These are phyloP conservation scores for Heliconius aoede DNA, from an alignment of 2,888 invertebrate species.

Conservation along the genomic window DNA sequence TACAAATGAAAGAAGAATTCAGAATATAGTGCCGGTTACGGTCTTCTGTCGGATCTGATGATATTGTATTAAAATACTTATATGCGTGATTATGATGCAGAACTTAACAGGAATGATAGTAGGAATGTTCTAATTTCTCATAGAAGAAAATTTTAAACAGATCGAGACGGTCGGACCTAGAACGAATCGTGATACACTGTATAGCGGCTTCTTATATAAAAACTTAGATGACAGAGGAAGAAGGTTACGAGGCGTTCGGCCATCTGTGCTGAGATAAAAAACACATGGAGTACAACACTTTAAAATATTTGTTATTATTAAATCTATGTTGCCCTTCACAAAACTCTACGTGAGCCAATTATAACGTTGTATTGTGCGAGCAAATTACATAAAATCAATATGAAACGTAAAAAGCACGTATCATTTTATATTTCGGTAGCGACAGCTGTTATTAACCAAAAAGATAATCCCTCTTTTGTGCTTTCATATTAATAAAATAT, in stretches of 20 bases:
- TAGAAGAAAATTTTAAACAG: too few relatives aligned
- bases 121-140: too few relatives aligned
- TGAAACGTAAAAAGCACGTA: slow-evolving; percentile 33
- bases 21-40: too few relatives aligned
- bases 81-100: too few relatives aligned
- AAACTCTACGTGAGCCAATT: slow-evolving; percentile 27
- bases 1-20: too few relatives aligned
- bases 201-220: too few relatives aligned
- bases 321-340: not conserved
- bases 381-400: slow-evolving; percentile 31
- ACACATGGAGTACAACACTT: not conserved
- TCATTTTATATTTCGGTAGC: slow-evolving; percentile 55
- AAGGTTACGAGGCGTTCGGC: not conserved
- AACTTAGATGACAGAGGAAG: not conserved
- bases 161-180: too few relatives aligned
- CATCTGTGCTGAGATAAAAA: not conserved
- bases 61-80: too few relatives aligned
- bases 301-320: slow-evolving; percentile 15
- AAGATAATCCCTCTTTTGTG: slow-evolving; percentile 81
- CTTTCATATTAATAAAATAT: slow-evolving; percentile 82
- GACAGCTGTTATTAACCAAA: slow-evolving; percentile 74
- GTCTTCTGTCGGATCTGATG: too few relatives aligned
- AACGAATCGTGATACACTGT: too few relatives aligned
- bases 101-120: too few relatives aligned
- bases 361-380: slow-evolving; percentile 15